A percentile compares a stretch with the other conserved stretches of the same genome.
Evolutionary conservation across 2,888 invertebrate species (phyloP).

Genomic region (Phragmatobia fuliginosa): DNA sequence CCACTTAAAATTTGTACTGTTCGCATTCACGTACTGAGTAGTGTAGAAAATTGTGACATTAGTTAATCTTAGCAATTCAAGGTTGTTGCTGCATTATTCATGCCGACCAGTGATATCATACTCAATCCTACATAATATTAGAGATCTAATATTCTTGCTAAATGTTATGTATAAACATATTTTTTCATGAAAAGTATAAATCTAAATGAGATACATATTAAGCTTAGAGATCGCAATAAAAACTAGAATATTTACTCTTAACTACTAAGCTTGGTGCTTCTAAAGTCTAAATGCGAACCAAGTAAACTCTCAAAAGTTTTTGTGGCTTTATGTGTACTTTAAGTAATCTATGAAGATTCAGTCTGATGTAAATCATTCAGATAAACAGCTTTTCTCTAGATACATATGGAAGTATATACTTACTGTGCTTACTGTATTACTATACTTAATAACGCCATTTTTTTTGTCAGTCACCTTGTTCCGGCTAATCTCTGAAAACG

Average conservation of each 20-base stretch:
- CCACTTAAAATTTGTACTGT: not conserved
- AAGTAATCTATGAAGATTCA: too few species aligned
- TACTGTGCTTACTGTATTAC: too few species aligned
- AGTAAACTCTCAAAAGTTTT: too few species aligned
- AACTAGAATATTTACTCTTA: not conserved
- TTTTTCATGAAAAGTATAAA: not conserved
- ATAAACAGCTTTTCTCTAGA: not conserved
- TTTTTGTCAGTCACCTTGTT: too few species aligned
- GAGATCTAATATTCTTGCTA: conserved; percentile 18
- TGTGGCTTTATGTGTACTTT: too few species aligned
- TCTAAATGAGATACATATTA: not conserved
- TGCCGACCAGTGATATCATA: conserved; percentile 66
- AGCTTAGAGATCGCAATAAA: not conserved
- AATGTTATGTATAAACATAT: not conserved
- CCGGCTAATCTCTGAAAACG: too few species aligned
- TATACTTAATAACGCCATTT: too few species aligned
- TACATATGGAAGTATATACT: too few species aligned
- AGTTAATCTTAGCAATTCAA: conserved; percentile 60
- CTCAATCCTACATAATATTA: conserved; percentile 49
- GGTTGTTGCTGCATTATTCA: conserved; percentile 66
- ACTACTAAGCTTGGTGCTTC: not conserved
- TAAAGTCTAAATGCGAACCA: not conserved
- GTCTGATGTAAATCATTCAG: not conserved
- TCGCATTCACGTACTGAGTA: conserved; percentile 5
- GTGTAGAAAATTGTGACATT: conserved; percentile 56